Evolutionary conservation across 2,797 vertebrate species (phyloP).

Genomic region (Hydrophis major): DNA sequence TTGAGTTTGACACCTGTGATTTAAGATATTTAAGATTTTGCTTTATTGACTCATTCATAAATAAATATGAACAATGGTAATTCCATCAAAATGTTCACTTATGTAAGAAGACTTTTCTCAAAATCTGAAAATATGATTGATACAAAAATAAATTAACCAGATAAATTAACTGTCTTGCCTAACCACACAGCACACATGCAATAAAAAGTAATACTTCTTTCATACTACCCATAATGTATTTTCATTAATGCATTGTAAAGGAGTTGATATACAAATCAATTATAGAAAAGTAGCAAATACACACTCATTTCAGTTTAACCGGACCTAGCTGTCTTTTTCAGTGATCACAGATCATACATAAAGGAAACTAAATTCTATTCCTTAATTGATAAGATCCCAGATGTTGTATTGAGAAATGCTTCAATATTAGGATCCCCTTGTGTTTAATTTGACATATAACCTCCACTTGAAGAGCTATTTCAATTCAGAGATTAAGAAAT

Average conservation of each 20-base stretch:
- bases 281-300: not conserved
- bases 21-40: not conserved
- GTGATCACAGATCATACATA: not conserved
- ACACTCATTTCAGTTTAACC: not conserved
- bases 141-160: not conserved
- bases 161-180: not conserved
- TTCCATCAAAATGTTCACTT: not conserved
- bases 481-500: not conserved
- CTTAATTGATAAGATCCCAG: not conserved
- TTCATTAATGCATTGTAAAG: not conserved
- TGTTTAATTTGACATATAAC: not conserved
- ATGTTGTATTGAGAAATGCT: not conserved
- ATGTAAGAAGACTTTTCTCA: not conserved
- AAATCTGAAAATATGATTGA: not conserved
- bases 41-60: not conserved
- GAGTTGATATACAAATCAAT: slow-evolving; percentile 5
- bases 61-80: not conserved
- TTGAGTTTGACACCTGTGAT: too few species aligned
- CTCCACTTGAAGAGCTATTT: not conserved
- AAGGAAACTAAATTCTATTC: not conserved
- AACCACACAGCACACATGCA: not conserved
- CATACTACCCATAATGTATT: not conserved
- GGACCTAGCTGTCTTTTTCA: not conserved
- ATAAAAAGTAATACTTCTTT: not conserved
- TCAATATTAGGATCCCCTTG: not conserved